Evolutionary conservation across 2,113 vertebrate species (phyloP).

Genomic region (Noturus placidus): DNA sequence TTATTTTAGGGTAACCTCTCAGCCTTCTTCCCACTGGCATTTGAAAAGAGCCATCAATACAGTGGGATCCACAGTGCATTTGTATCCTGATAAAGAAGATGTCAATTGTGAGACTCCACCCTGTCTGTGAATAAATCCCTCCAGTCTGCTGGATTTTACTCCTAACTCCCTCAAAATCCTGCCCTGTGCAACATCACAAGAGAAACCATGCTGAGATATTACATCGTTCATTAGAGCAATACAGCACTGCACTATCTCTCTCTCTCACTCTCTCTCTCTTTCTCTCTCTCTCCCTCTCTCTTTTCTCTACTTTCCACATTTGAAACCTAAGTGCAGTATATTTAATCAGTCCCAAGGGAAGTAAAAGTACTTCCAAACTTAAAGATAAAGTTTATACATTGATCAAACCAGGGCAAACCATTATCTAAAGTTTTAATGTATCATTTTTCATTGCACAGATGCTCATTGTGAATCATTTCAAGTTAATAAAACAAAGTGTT

Average conservation of each 20-base stretch:
- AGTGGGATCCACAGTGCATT: slow-evolving; percentile 12
- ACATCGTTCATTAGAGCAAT: slow-evolving; percentile 75
- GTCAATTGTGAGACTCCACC: slow-evolving; percentile 72
- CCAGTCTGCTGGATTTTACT: slow-evolving; percentile 68
- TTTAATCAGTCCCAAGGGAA: slow-evolving; percentile 24
- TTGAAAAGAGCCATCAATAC: slow-evolving; percentile 25
- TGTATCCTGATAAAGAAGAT: slow-evolving; percentile 69
- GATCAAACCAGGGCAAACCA: slow-evolving; percentile 15
- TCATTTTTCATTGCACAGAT: not conserved
- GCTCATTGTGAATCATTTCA: not conserved
- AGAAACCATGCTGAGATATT: slow-evolving; percentile 67
- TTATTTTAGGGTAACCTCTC: slow-evolving; percentile 21
- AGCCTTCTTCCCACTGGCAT: not conserved
- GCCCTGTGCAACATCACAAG: slow-evolving; percentile 73
- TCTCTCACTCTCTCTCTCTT: not conserved
- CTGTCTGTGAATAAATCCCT: slow-evolving; percentile 74
- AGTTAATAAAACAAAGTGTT: not conserved
- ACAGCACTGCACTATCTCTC: slow-evolving; percentile 31
- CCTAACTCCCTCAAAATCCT: slow-evolving; percentile 72
- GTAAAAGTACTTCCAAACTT: slow-evolving; percentile 9
- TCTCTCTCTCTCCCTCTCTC: not conserved
- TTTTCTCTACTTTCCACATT: not conserved
- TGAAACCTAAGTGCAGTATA: not conserved
- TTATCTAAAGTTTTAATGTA: not conserved
- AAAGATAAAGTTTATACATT: slow-evolving; percentile 35